Evolutionary conservation across 1,140 invertebrate genomes (phyloP).

Genomic region (Neodiprion fabricii): DNA sequence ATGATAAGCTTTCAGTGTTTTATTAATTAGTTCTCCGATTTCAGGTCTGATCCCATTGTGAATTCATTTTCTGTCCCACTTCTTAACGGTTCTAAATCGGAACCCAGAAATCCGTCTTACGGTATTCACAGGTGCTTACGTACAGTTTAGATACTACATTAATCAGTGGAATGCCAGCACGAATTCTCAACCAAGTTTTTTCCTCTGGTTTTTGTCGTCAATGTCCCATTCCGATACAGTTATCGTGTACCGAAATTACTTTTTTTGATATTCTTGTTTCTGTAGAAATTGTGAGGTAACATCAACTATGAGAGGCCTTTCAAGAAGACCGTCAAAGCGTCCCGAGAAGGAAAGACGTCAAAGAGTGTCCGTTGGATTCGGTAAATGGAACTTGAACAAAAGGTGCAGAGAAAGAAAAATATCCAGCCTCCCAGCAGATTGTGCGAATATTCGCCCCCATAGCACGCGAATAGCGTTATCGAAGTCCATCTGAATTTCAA

Average conservation of each 20-base stretch:
- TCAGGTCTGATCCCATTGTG: not conserved
- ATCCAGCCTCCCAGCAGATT: no score
- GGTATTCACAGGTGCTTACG: not conserved
- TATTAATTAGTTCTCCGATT: not conserved
- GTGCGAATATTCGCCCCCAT: no score
- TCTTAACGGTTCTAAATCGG: slow-evolving; percentile 4
- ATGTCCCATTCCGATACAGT: not conserved
- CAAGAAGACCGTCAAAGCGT: not conserved
- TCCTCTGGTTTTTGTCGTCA: not conserved
- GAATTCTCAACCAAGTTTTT: not conserved
- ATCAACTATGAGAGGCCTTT: not conserved
- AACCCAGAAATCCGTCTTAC: not conserved
- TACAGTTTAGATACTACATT: not conserved
- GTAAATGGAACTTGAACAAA: not conserved
- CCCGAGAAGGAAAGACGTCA: not conserved
- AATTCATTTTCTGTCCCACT: not conserved
- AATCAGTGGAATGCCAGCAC: not conserved
- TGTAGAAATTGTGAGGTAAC: not conserved
- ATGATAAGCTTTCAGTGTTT: not conserved
- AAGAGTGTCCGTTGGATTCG: not conserved
- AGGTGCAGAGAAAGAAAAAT: no score
- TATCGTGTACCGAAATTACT: not conserved
- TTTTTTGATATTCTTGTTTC: not conserved
- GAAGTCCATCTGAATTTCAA: no score
- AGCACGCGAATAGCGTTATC: no score